These are phyloP conservation scores for Hyalella azteca DNA, from an alignment of 2,888 invertebrate species.

Conservation along the genomic window DNA sequence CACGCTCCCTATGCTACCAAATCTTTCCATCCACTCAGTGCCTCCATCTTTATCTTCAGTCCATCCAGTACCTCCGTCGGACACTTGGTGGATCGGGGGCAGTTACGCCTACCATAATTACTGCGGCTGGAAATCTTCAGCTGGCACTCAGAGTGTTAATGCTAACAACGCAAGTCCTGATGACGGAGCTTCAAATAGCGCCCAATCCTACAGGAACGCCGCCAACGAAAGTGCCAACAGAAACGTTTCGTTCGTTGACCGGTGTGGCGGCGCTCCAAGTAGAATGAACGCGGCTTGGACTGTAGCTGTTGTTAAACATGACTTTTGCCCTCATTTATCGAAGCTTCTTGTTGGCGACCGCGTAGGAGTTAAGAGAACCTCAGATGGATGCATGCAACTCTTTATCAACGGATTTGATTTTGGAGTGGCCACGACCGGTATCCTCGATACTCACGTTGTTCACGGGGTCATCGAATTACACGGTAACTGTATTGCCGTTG, in stretches of 20 bases:
- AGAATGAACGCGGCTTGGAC: constrained; percentile 65
- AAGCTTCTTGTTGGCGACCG: constrained; percentile 82
- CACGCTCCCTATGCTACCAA: constrained; percentile 67
- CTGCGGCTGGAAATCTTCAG: constrained; percentile 18
- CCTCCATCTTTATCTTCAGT: constrained; percentile 72
- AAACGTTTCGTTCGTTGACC: constrained; percentile 68
- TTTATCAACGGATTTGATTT: constrained; percentile 83
- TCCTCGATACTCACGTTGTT: constrained; percentile 73
- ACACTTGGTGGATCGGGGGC: constrained; percentile 74
- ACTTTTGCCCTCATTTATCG: constrained; percentile 76
- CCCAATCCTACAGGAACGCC: constrained; percentile 78
- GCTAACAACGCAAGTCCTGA: constrained; percentile 64
- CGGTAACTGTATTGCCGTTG: constrained; percentile 83
- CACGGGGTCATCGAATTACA: constrained; percentile 62
- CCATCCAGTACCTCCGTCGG: constrained; percentile 66
- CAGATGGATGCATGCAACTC: constrained; percentile 74
- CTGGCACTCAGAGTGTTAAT: neutral
- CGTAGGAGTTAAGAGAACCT: constrained; percentile 72
- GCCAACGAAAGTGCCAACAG: constrained; percentile 75
- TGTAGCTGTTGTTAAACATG: constrained; percentile 62
- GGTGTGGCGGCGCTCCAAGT: constrained; percentile 72
- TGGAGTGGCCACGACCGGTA: constrained; percentile 74
- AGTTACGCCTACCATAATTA: constrained; percentile 49
- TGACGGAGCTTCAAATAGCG: constrained; percentile 70
- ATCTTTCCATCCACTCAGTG: constrained; percentile 70